These are phyloP conservation scores for Sitobion miscanthi DNA, from an alignment of 1,140 invertebrate species.

Conservation along the genomic window DNA sequence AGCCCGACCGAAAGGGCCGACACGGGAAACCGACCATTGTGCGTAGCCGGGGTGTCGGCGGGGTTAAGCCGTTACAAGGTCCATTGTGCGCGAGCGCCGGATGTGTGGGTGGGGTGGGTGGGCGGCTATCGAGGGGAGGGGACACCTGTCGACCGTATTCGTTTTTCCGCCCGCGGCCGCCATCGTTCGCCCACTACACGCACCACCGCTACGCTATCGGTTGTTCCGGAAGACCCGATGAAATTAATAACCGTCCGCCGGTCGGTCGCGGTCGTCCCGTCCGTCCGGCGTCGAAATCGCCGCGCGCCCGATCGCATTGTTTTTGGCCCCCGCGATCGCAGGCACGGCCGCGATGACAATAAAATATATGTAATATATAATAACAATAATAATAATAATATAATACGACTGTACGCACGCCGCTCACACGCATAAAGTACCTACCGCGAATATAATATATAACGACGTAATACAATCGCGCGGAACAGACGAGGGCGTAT, in stretches of 20 bases:
- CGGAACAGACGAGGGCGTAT: constrained; percentile 33
- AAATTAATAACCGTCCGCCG: constrained; percentile 24
- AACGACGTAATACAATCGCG: constrained; percentile 43
- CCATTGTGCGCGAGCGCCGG: not conserved
- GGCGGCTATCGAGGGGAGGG: not conserved
- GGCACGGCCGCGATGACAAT: not conserved
- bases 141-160: constrained; percentile 36
- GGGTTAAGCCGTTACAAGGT: not conserved
- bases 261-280: not conserved
- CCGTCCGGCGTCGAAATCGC: not conserved
- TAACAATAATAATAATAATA: not conserved
- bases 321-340: not conserved
- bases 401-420: not conserved
- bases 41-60: not conserved
- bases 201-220: not conserved
- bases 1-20: not conserved
- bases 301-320: not conserved
- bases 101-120: not conserved
- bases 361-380: not conserved
- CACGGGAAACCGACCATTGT: not conserved
- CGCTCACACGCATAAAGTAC: not conserved
- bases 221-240: constrained; percentile 16
- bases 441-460: constrained; percentile 8
- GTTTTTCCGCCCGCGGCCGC: constrained; percentile 17
- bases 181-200: not conserved